phyloP scores from a whole-genome alignment of 2,888 invertebrate genomes.

The Drosophila kambysellisi region DNA sequence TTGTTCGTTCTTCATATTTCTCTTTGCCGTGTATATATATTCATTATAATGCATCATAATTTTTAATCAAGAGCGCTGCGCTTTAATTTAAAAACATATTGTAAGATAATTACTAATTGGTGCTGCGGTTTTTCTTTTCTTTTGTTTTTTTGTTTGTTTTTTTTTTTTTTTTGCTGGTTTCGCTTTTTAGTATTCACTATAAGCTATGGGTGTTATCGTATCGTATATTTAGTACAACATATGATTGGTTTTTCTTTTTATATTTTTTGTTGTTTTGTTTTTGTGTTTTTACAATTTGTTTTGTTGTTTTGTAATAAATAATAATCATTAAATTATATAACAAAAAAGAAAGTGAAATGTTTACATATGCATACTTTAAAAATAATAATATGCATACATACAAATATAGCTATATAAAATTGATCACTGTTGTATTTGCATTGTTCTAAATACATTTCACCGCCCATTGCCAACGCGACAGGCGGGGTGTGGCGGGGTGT shows the following conservation, averaged over 20 bases:
- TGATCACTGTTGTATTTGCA: conserved; percentile 49
- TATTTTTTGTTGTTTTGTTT: conserved; percentile 22
- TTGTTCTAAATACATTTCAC: conserved; percentile 49
- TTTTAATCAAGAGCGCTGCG: conserved; percentile 57
- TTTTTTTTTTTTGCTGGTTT: conserved; percentile 33
- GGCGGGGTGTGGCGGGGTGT: neutral
- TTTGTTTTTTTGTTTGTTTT: conserved; percentile 15
- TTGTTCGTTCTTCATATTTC: conserved; percentile 10
- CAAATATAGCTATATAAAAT: conserved; percentile 29
- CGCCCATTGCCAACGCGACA: conserved; percentile 3
- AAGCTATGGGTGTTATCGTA: conserved; percentile 37
- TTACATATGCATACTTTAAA: conserved; percentile 35
- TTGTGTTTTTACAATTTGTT: conserved; percentile 58
- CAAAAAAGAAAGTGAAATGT: conserved; percentile 65
- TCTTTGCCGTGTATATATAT: conserved; percentile 60
- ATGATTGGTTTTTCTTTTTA: conserved; percentile 43
- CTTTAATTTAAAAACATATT: conserved; percentile 48
- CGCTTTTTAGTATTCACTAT: conserved; percentile 28
- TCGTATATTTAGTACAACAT: conserved; percentile 60
- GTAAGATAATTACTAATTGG: conserved; percentile 37
- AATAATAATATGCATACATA: conserved; percentile 37
- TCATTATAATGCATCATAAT: conserved; percentile 77
- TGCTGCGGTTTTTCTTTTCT: conserved; percentile 31
- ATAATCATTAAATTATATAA: conserved; percentile 66
- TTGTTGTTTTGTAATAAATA: conserved; percentile 59